These are phyloP conservation scores for Eurypyga helias DNA, from an alignment of 2,113 vertebrate species.

Conservation along the genomic window DNA sequence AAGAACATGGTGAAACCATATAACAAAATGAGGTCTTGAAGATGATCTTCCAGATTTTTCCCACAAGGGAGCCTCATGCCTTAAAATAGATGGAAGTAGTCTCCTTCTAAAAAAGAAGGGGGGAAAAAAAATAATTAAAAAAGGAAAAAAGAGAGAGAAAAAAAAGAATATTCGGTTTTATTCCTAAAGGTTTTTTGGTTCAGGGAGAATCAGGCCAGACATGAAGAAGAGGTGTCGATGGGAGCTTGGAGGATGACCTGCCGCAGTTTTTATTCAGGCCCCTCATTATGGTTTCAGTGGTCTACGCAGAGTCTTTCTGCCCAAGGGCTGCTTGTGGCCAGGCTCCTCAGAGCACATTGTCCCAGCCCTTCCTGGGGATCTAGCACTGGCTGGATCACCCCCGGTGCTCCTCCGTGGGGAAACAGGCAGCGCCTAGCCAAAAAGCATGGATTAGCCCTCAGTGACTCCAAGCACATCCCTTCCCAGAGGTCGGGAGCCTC, in stretches of 20 bases:
- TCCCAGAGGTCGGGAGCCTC: not conserved
- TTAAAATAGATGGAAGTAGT: not conserved
- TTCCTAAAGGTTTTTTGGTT: not conserved
- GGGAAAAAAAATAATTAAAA: fast-evolving
- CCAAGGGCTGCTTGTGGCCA: not conserved
- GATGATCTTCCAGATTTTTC: not conserved
- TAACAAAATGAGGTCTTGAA: not conserved
- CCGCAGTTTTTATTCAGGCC: not conserved
- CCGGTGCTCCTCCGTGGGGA: fast-evolving
- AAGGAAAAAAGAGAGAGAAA: fast-evolving
- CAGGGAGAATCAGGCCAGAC: not conserved
- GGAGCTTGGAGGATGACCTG: not conserved
- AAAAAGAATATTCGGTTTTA: no score
- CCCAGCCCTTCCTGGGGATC: not conserved
- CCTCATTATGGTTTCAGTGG: not conserved
- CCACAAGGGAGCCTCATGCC: not conserved
- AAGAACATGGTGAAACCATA: not conserved
- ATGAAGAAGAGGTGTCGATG: fast-evolving
- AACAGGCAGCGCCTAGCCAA: not conserved
- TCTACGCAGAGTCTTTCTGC: not conserved
- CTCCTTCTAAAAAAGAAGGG: not conserved
- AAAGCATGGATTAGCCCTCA: not conserved
- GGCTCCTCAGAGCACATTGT: not conserved
- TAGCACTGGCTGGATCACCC: fast-evolving
- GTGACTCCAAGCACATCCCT: not conserved